Evolutionary conservation across 2,113 vertebrate genomes (phyloP).

Genomic region (Gasterosteus nipponicus): DNA sequence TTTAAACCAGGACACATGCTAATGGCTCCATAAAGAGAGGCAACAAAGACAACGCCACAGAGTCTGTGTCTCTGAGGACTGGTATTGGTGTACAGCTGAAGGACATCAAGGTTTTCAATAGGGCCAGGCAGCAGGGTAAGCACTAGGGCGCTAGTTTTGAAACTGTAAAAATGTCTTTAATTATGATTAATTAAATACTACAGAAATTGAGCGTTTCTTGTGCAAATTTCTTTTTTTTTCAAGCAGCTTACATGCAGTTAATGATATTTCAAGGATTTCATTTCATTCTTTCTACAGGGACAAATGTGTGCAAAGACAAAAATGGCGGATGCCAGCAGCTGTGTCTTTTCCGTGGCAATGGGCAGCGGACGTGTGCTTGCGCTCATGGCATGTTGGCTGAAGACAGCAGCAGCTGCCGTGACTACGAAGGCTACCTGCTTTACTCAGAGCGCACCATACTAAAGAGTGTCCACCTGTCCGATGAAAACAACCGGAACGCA

Average conservation of each 20-base stretch:
- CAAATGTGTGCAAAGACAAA: slow-evolving; percentile 90
- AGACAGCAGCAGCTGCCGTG: slow-evolving; percentile 86
- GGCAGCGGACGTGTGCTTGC: slow-evolving; percentile 88
- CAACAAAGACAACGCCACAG: slow-evolving; percentile 93
- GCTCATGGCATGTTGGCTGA: slow-evolving; percentile 94
- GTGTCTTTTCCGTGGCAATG: slow-evolving; percentile 88
- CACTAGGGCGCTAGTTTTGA: neutral
- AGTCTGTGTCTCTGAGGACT: slow-evolving; percentile 91
- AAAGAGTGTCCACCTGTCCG: slow-evolving; percentile 96
- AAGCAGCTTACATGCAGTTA: neutral
- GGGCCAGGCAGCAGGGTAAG: slow-evolving; percentile 91
- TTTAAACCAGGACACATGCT: slow-evolving; percentile 88
- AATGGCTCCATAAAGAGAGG: slow-evolving; percentile 98
- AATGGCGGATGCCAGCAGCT: slow-evolving; percentile 95
- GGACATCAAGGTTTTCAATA: slow-evolving; percentile 98
- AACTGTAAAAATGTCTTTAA: neutral
- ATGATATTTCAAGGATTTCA: neutral
- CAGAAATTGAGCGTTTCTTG: neutral
- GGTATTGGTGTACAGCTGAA: slow-evolving; percentile 97
- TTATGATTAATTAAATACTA: neutral
- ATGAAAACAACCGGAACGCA: slow-evolving; percentile 94
- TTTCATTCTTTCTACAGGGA: slow-evolving; percentile 80
- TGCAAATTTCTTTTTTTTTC: neutral
- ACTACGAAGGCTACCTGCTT: slow-evolving; percentile 95
- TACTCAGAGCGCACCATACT: slow-evolving; percentile 97